Conservation (phyloP, 2,797 vertebrate species). For the Rhincodon typus region DNA sequence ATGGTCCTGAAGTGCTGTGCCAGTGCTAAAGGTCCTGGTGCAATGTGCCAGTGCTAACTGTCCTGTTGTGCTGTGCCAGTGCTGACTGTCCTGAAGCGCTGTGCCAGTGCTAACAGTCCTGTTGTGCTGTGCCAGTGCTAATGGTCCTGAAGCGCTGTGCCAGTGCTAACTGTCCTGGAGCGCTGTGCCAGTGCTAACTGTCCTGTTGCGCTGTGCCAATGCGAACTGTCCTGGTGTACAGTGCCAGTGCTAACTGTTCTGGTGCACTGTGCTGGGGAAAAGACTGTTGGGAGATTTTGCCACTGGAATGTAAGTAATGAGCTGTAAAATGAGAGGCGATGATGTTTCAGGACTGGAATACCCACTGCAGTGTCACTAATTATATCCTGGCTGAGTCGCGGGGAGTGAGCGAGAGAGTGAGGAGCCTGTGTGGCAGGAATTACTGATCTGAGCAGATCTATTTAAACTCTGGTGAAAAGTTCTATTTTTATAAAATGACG, state of each 20-base stretch:
- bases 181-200: background rate
- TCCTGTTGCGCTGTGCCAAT: too few species aligned
- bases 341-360: background rate
- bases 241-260: too few species aligned
- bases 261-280: background rate
- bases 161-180: background rate
- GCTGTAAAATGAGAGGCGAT: background rate
- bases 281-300: rapidly evolving
- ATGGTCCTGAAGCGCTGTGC: too few species aligned
- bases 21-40: too few species aligned
- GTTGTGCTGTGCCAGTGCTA: too few species aligned
- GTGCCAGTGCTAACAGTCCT: too few species aligned
- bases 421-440: background rate
- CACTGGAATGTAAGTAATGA: background rate
- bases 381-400: background rate
- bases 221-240: background rate
- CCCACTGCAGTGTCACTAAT: background rate
- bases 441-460: background rate
- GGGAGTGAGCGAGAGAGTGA: too few species aligned
- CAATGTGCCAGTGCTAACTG: too few species aligned
- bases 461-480: too few species aligned
- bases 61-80: background rate
- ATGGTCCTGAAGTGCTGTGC: too few species aligned
- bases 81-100: too few species aligned
- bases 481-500: too few species aligned